These are phyloP conservation scores for Pitta sordida DNA, from an alignment of 2,113 vertebrate genomes.

Conservation along the genomic window DNA sequence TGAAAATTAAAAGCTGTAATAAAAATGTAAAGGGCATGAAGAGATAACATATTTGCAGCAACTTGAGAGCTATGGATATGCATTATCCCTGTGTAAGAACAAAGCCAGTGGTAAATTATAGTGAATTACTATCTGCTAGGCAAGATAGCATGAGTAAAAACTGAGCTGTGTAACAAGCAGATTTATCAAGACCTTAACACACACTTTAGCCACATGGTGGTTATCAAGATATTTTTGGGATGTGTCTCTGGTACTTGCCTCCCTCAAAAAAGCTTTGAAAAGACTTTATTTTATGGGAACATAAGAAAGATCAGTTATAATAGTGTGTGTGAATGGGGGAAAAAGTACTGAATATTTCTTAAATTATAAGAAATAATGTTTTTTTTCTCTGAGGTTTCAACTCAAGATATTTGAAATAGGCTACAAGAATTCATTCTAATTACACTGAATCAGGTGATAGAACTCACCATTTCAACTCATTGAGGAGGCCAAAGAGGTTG, in stretches of 20 bases:
- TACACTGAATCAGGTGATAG: not conserved
- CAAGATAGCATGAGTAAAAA: not conserved
- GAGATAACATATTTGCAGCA: not conserved
- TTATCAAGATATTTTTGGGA: not conserved
- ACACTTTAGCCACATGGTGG: not conserved
- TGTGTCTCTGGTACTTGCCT: not conserved
- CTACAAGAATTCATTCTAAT: not conserved
- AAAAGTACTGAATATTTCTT: not conserved
- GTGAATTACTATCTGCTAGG: not conserved
- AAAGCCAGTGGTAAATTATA: not conserved
- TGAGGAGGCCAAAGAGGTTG: not conserved
- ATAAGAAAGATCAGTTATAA: not conserved
- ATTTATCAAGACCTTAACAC: not conserved
- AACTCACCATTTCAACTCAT: not conserved
- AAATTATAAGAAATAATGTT: not conserved
- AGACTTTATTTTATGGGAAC: not conserved
- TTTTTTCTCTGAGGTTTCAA: not conserved
- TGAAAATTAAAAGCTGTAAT: not conserved
- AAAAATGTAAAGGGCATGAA: not conserved
- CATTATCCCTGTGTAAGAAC: not conserved
- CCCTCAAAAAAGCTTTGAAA: not conserved
- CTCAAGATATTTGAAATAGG: not conserved
- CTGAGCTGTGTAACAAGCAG: not conserved
- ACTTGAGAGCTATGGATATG: not conserved
- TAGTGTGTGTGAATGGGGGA: not conserved